A percentile compares a stretch with the other conserved stretches of the same genome.
phyloP scores from a whole-genome alignment of 2,888 invertebrate genomes.

The Acrocera orbiculus region DNA sequence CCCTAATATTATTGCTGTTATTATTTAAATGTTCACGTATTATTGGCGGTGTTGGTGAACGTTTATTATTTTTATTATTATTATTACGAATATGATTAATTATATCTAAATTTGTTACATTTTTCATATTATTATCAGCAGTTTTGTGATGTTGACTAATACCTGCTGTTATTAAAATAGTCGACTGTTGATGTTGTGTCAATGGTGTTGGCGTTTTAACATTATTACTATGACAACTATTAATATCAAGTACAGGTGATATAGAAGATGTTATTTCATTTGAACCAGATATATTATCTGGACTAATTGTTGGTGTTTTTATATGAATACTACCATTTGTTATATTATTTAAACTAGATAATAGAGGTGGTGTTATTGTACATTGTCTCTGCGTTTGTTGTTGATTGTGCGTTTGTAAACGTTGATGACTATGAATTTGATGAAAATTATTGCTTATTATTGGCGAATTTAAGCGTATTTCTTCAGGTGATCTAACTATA shows the following conservation, averaged over 20 bases:
- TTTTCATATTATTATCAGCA: slow-evolving; percentile 10
- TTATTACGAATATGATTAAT: slow-evolving; percentile 30
- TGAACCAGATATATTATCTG: slow-evolving; percentile 38
- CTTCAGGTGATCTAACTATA: slow-evolving; percentile 15
- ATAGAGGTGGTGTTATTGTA: slow-evolving; percentile 10
- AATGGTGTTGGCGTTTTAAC: slow-evolving; percentile 12
- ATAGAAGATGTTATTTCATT: slow-evolving; percentile 50
- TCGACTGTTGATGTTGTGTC: slow-evolving; percentile 14
- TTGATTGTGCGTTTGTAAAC: slow-evolving; percentile 8
- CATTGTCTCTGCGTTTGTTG: slow-evolving; percentile 9
- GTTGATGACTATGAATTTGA: slow-evolving; percentile 6
- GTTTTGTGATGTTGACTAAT: slow-evolving; percentile 9
- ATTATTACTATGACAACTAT: slow-evolving; percentile 1
- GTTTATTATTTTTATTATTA: slow-evolving; percentile 20
- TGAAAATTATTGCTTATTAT: slow-evolving; percentile 8
- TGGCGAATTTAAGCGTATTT: slow-evolving; percentile 11
- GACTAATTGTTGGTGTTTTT: slow-evolving; percentile 16
- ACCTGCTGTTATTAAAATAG: slow-evolving; percentile 4
- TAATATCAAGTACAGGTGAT: slow-evolving; percentile 34
- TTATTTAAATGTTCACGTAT: slow-evolving; percentile 12
- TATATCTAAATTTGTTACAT: slow-evolving; percentile 21
- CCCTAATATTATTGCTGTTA: slow-evolving; percentile 5
- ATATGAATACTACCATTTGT: slow-evolving; percentile 3
- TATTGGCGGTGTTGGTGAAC: slow-evolving; percentile 20
- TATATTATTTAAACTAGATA: slow-evolving; percentile 1